Conservation (phyloP, 92 coral and sea anemone species). For the Umimayanthus kanabou region DNA sequence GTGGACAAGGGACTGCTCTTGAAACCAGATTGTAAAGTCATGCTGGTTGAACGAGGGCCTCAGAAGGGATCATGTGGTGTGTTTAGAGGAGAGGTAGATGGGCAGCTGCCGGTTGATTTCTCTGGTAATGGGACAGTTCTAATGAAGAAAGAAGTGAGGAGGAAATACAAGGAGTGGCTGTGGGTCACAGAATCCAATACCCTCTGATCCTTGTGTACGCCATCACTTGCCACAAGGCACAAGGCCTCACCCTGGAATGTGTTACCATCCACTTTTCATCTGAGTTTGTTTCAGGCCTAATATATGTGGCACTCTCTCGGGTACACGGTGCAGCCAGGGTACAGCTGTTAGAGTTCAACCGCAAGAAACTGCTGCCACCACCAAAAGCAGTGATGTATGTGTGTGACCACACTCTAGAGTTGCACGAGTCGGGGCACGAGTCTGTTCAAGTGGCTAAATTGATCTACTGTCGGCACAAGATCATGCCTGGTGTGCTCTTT, state of each 20-base stretch:
- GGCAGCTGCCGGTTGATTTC: neutral
- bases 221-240: neutral
- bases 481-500: neutral
- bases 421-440: too few relatives aligned
- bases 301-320: neutral
- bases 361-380: constrained; percentile 16
- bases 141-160: neutral
- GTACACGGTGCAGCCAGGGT: neutral
- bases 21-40: neutral
- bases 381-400: constrained; percentile 12
- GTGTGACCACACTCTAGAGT: neutral
- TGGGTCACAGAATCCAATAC: neutral
- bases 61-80: neutral
- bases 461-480: constrained; percentile 6
- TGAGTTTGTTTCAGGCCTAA: neutral
- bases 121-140: neutral
- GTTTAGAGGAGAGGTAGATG: neutral
- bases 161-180: neutral
- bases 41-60: neutral
- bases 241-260: constrained; percentile 5
- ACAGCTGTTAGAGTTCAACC: constrained; percentile 7
- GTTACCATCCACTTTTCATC: neutral
- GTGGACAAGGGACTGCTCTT: neutral
- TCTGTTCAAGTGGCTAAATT: neutral
- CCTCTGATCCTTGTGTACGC: neutral